These are phyloP conservation scores for Bufo gargarizans DNA, from an alignment of 2,113 vertebrate genomes.

Conservation along the genomic window DNA sequence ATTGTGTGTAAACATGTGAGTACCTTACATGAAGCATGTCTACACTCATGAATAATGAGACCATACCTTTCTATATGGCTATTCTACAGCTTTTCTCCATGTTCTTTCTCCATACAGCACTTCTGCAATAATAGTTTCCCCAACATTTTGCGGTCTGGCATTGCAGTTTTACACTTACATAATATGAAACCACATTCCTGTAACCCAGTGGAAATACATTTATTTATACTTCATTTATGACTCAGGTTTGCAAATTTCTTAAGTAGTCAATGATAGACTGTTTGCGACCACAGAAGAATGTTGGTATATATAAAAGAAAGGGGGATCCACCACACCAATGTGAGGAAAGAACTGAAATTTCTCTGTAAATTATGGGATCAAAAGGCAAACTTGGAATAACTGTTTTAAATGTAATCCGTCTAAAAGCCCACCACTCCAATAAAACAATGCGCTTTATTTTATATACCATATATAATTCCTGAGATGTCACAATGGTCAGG, in stretches of 20 bases:
- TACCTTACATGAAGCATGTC: no score
- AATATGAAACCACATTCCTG: conserved; percentile 27
- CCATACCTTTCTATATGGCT: not conserved
- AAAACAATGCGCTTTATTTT: not conserved
- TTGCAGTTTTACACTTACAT: conserved; percentile 18
- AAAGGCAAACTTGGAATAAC: not conserved
- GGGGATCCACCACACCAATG: not conserved
- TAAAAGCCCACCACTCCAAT: not conserved
- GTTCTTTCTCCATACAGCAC: not conserved
- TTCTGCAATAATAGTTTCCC: not conserved
- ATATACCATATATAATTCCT: not conserved
- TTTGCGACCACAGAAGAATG: not conserved
- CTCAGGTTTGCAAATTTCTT: not conserved
- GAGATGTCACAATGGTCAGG: not conserved
- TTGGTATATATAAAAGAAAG: not conserved
- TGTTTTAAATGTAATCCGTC: not conserved
- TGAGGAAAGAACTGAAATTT: no score
- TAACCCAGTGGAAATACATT: conserved; percentile 31
- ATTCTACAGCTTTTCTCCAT: not conserved
- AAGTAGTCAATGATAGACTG: not conserved
- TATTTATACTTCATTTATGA: conserved; percentile 33
- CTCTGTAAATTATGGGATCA: not conserved
- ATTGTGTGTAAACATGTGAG: no score
- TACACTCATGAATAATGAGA: no score
- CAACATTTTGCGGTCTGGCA: conserved; percentile 30